Evolutionary conservation across 2,113 vertebrate genomes (phyloP), one percentile per base, ranked within the genome.

Genomic region (Kryptolebias marmoratus): DNA sequence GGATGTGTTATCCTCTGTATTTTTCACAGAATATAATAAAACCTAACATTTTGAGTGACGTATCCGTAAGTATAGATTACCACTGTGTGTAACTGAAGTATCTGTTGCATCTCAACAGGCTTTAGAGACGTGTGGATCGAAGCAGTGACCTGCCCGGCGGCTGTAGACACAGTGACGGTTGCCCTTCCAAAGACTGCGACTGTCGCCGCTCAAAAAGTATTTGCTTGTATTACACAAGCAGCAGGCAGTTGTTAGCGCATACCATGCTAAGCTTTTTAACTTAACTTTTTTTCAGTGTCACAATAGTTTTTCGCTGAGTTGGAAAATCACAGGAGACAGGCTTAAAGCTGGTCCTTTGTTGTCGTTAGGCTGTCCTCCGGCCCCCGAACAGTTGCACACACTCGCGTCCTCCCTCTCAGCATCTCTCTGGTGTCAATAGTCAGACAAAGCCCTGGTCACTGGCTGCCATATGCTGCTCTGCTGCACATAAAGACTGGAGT

Each of bases 311-410:
- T 92, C 82, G 90, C 91, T 92, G 91, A 92, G 88, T 92, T 92
- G 90, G 89, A 92, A 92, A 92, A 92, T 92, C 90, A 90, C 86
- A 91, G 90, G 91, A 92, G 91, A 92, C 91, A 91, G 90, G 88
- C 91, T 89, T 89, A 92, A 90, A 91, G 91, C 88, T 87, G 83
- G 82, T 65, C 88, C 74, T 90, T 92, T 92, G 91, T 92, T 92
- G 87, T 68, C 70, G 81, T 82, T 75, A 88, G 88, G 83, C 90
- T 86, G 86, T 90, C 86, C 90, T 91, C 83, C 78, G 64, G 84
- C 87, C 80, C 81, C 80, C 7, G 83, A 88, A 88, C 88, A 90
- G 84, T 88, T 75, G 58, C 80, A 87, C 89, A 84, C 87, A 84
- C 85, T 87, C 81, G 84, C 85, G 87, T 88, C 85, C 87, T 90